Base-by-base conservation (phyloP, 1,140 invertebrate species). In the Rhopalosiphum padi region DNA sequence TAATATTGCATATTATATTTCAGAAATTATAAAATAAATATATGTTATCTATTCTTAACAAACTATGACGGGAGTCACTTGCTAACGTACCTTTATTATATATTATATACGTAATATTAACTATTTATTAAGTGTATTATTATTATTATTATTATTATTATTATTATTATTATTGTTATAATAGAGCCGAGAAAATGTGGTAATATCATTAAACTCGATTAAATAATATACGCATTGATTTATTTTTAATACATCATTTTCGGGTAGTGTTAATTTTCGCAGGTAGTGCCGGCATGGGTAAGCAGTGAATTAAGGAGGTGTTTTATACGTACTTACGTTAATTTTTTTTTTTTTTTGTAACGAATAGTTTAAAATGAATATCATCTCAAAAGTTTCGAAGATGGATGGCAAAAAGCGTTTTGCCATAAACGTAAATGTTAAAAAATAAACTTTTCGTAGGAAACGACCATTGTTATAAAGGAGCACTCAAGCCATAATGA, bases 401-500 rank as follows among this genome's bases (percentile, higher is more conserved):
- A 92, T 30, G 30, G 51, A 83, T 46, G 9, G 5, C 5, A 83
- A 92, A 77, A 92, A 91, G 30, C 60, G 90, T 91, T 91, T 92
- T 35, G 22, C 43, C 21, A 92, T 83, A 83, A 92, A 83, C 43
- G 46, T 82, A 92, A 92, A 77, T 46, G 77, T 92, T 82, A 92
- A 92, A 83, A 92, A 43, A 92, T 53, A 83, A 92, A 92, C 90
- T 92, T 91, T 83, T 92, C 11, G n/a, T 37, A 92, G 46, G 2
- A 51, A 51, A 92, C 43, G 43, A 82, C 68, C 2, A 92, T 92
- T 92, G 77, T 92, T 92, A 82, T 91, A 91, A 83, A 92, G 68
- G 30, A 91, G 41, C 90, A 83, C 68, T 92, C 68, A 83, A 92
- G 90, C 35, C 41, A 92, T 92, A 92, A 92, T 92, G 90, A 83